Conservation (phyloP, 2,888 invertebrate genomes). For the Tachina fera region DNA sequence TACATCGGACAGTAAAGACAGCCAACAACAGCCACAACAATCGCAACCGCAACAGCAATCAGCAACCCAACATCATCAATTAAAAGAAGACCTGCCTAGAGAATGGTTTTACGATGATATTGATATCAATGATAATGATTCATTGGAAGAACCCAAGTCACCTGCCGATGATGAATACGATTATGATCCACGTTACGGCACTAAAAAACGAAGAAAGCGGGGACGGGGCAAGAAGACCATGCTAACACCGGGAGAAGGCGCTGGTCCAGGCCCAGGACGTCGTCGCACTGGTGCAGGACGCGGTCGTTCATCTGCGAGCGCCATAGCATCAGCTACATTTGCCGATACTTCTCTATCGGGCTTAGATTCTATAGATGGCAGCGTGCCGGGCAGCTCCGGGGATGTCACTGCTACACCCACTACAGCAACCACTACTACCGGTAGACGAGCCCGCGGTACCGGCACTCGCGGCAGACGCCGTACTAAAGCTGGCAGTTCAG, state of each 20-base stretch:
- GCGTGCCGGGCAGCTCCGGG: conserved; percentile 25
- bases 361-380: conserved; percentile 65
- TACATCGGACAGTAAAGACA: conserved; percentile 90
- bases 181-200: conserved; percentile 86
- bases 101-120: conserved; percentile 96
- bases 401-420: conserved; percentile 73
- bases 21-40: conserved; percentile 88
- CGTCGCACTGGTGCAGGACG: conserved; percentile 76
- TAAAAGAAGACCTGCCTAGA: conserved; percentile 91
- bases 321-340: conserved; percentile 34
- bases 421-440: conserved; percentile 70
- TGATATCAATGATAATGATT: conserved; percentile 95
- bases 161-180: conserved; percentile 97
- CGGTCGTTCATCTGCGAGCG: conserved; percentile 60
- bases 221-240: conserved; percentile 80
- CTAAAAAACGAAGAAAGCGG: conserved; percentile 82
- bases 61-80: conserved; percentile 85
- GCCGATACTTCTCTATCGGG: conserved; percentile 70
- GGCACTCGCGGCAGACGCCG: conserved; percentile 79
- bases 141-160: conserved; percentile 94
- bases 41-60: conserved; percentile 80
- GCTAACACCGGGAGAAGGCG: conserved; percentile 74
- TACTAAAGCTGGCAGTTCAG: conserved; percentile 73
- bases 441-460: conserved; percentile 77
- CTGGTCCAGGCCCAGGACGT: conserved; percentile 74